Conservation (phyloP, 1,140 invertebrate genomes). For the Drosophila repleta region DNA sequence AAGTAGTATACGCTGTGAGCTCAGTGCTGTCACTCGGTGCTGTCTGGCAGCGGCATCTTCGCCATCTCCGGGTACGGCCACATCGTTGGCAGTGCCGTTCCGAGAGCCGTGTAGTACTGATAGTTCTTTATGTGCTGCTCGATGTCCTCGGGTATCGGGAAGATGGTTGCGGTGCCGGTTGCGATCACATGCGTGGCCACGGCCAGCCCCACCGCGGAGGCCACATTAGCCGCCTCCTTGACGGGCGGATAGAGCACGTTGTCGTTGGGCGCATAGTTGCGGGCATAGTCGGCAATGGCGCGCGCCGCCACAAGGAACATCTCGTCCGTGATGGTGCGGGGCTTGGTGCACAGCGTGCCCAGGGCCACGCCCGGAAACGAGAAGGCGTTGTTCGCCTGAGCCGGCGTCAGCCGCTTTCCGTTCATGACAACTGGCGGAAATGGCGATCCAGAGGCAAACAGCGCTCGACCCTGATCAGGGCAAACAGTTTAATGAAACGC, state of each 20-base stretch:
- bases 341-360: slow-evolving; percentile 91
- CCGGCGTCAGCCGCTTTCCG: slow-evolving; percentile 91
- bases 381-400: slow-evolving; percentile 98
- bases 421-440: slow-evolving; percentile 92
- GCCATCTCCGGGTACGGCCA: slow-evolving; percentile 46
- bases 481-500: too few species aligned
- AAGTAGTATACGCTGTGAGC: too few species aligned
- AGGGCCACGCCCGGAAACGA: slow-evolving; percentile 98
- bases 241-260: slow-evolving; percentile 97
- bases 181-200: slow-evolving; percentile 95
- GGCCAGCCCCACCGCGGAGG: slow-evolving; percentile 92
- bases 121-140: slow-evolving; percentile 90
- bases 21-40: too few species aligned
- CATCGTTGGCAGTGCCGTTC: slow-evolving; percentile 85
- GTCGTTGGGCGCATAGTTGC: slow-evolving; percentile 89
- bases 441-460: slow-evolving; percentile 96
- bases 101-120: slow-evolving; percentile 89
- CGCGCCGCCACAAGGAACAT: slow-evolving; percentile 94
- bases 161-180: slow-evolving; percentile 89
- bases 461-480: slow-evolving; percentile 55
- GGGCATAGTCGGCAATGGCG: slow-evolving; percentile 91
- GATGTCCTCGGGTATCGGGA: slow-evolving; percentile 90
- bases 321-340: slow-evolving; percentile 93
- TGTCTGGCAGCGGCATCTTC: not conserved
- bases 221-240: slow-evolving; percentile 92